Conservation (phyloP, 2,113 vertebrate species). For the Lamprologus speciosus region DNA sequence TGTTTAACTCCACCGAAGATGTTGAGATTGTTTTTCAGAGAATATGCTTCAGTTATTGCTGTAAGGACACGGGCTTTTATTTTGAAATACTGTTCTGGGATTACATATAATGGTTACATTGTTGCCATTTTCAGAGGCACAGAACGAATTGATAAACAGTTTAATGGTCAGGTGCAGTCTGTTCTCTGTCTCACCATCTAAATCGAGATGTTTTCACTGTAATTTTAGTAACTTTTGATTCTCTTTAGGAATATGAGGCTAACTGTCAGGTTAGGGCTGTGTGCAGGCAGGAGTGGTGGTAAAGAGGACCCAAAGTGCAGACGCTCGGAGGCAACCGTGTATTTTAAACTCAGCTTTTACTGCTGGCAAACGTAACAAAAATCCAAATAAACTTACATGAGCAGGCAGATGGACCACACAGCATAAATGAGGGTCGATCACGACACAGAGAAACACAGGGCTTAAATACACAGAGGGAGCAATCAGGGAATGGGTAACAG, state of each 20-base stretch:
- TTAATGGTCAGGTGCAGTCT: not conserved
- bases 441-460: no score
- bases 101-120: not conserved
- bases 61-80: rapidly evolving
- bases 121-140: not conserved
- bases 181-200: not conserved
- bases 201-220: not conserved
- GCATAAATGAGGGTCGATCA: no score
- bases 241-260: not conserved
- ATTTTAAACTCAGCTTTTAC: no score
- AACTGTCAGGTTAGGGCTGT: no score
- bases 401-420: no score
- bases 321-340: rapidly evolving
- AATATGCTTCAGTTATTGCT: not conserved
- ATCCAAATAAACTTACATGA: no score
- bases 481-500: no score
- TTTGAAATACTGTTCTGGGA: not conserved
- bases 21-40: not conserved
- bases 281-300: no score
- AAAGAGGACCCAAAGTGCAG: rapidly evolving
- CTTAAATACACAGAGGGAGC: no score
- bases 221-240: not conserved
- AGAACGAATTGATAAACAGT: not conserved
- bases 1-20: not conserved
- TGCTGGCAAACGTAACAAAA: no score